Percentiles rank a stretch among this genome's conserved stretches.
Evolutionary conservation across 2,797 vertebrate species (phyloP).

Genomic region (Ataeniobius toweri): DNA sequence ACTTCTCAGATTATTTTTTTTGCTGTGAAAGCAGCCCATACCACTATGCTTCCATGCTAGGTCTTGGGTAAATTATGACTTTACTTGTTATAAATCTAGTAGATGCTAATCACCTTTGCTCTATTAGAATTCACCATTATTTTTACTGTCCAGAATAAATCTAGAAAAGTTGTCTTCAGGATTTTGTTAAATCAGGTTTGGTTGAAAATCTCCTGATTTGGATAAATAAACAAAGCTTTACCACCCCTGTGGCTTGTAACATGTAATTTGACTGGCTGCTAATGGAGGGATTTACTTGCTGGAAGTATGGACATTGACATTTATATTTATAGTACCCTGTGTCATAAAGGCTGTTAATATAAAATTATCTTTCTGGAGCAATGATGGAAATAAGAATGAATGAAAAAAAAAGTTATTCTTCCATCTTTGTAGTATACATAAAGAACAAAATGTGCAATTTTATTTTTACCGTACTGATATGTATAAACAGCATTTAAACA

Average conservation of each 20-base stretch:
- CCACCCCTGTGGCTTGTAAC: neutral
- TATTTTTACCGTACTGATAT: constrained; percentile 9
- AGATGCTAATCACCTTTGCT: neutral
- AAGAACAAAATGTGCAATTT: neutral
- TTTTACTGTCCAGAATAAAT: neutral
- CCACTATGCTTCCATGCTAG: neutral
- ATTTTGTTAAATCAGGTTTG: neutral
- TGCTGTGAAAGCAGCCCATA: neutral
- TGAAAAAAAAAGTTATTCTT: no score
- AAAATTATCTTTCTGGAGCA: neutral
- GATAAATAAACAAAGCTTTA: neutral
- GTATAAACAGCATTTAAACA: constrained; percentile 27
- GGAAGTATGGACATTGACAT: neutral
- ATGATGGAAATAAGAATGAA: neutral
- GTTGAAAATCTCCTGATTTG: neutral
- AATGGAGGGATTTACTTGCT: neutral
- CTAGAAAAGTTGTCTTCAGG: neutral
- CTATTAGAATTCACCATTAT: neutral
- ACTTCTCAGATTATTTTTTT: neutral
- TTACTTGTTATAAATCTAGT: neutral
- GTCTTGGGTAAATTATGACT: neutral
- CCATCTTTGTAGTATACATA: neutral
- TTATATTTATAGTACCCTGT: neutral
- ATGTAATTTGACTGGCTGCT: neutral
- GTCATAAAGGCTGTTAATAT: neutral